Evolutionary conservation across 92 coral and sea anemone species (phyloP), one percentile per base, ranked within the genome.

Genomic region (Phenganax subtilis): DNA sequence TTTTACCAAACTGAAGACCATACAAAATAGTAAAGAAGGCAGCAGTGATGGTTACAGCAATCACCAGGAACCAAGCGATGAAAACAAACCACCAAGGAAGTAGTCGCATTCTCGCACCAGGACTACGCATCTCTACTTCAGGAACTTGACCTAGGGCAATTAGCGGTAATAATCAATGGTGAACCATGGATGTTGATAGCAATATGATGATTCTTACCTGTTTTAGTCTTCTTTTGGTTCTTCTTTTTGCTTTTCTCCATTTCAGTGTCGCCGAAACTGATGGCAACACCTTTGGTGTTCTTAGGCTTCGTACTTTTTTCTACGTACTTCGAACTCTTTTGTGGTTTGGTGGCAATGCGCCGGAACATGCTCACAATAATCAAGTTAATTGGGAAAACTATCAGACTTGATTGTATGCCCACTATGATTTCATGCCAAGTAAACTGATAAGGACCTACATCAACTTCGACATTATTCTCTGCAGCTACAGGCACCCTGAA

Each of bases 1-100:
- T 30, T 27, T 61, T 77, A 15, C 88, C 82, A 56, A 92, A 90
- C 37, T 70, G 77, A 7, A 83, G 55, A 62, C 99, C 99, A 47
- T 84, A 96, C 17, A 92, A 80, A 0, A 96, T 82, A 8, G 97
- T 92, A 85, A 96, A 88, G 76, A 90, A 87, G 6, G 85, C 97
- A 0, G 99, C 91, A 7, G 77, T 80, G 10, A 60, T 61, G 20
- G 90, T 86, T 12, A 91, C 86, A 15, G 84, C 44, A 17, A 92
- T 54, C 82, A 93, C 89, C 73, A 92, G 53, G 54, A 88, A 80
- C 99, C 99, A 96, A 0, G 88, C 96, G 25, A 92, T 85, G 75
- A 80, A 90, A 57, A 92, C 91, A 75, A 94, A 92, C 99, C 99
- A 96, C 99, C 99, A 92, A 0, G 99, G 99, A 5, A 96, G 84